phyloP scores from a whole-genome alignment of 2,888 invertebrate genomes.

The Epistrophe eligans region DNA sequence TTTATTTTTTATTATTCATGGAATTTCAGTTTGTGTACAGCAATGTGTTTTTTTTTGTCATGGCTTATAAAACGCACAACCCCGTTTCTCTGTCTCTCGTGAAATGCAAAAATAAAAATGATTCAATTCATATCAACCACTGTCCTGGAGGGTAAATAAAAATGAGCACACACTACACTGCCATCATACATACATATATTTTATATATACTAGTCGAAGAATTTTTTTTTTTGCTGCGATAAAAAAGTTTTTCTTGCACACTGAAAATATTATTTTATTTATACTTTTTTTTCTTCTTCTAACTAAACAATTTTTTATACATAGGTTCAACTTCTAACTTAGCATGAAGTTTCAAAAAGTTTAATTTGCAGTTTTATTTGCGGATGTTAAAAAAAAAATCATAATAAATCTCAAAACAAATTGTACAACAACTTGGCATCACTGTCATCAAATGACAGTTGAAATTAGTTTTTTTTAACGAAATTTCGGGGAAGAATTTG shows the following conservation, averaged over 20 bases:
- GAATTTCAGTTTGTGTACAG: constrained; percentile 23
- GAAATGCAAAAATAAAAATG: constrained; percentile 31
- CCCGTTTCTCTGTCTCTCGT: neutral
- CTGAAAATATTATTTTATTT: constrained; percentile 8
- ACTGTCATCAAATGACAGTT: constrained; percentile 53
- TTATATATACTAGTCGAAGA: too few species aligned
- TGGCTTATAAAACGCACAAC: constrained; percentile 34
- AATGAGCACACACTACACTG: constrained; percentile 25
- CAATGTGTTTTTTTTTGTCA: constrained; percentile 12
- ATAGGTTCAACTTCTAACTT: constrained; percentile 31
- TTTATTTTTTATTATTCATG: constrained; percentile 42
- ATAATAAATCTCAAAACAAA: constrained; percentile 37
- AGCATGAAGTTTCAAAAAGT: constrained; percentile 24
- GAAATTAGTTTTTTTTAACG: constrained; percentile 50
- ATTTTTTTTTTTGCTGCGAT: constrained; percentile 5
- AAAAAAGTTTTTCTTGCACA: constrained; percentile 30
- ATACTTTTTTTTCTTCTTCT: neutral
- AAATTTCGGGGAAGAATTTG: constrained; percentile 7
- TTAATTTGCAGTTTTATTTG: constrained; percentile 47
- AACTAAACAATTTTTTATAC: neutral
- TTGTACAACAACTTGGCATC: constrained; percentile 53
- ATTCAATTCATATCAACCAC: constrained; percentile 44
- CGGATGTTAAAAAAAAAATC: constrained; percentile 16
- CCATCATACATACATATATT: too few species aligned
- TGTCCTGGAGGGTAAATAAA: constrained; percentile 40